Evolutionary conservation across 2,113 vertebrate genomes (phyloP).

Genomic region (Cyprinodon tularosa): DNA sequence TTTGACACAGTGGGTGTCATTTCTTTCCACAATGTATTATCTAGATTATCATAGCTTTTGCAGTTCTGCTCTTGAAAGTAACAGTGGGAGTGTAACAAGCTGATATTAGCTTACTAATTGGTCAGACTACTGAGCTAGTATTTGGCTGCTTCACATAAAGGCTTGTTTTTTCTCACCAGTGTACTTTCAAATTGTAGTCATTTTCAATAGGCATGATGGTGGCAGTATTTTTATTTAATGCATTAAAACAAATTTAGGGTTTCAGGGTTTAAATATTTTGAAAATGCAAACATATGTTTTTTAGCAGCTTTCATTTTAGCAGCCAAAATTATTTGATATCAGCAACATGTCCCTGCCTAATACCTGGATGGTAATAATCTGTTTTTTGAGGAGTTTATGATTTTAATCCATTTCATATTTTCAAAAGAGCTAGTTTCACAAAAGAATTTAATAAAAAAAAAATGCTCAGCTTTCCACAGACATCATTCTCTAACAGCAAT

Average conservation of each 20-base stretch:
- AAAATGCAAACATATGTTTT: neutral
- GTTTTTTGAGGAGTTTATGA: too few species aligned
- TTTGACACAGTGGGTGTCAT: neutral
- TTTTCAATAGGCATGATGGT: neutral
- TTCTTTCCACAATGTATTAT: neutral
- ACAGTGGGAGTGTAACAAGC: neutral
- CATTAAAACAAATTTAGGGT: neutral
- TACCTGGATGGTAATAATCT: too few species aligned
- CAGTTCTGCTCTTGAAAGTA: neutral
- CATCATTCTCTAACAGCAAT: too few species aligned
- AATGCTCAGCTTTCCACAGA: too few species aligned
- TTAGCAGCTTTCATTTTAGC: neutral
- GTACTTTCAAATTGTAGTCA: neutral
- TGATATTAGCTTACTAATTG: neutral
- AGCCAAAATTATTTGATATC: too few species aligned
- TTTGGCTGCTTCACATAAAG: neutral
- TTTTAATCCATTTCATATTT: too few species aligned
- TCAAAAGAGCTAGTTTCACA: too few species aligned
- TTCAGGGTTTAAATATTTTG: neutral
- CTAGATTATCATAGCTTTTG: neutral
- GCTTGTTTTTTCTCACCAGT: too few species aligned
- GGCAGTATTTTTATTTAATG: neutral
- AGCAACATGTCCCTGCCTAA: too few species aligned
- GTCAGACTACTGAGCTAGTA: neutral
- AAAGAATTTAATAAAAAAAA: too few species aligned